Evolutionary conservation across 2,113 vertebrate species (phyloP), one percentile per base, ranked within the genome.

Genomic region (Neogobius melanostomus): DNA sequence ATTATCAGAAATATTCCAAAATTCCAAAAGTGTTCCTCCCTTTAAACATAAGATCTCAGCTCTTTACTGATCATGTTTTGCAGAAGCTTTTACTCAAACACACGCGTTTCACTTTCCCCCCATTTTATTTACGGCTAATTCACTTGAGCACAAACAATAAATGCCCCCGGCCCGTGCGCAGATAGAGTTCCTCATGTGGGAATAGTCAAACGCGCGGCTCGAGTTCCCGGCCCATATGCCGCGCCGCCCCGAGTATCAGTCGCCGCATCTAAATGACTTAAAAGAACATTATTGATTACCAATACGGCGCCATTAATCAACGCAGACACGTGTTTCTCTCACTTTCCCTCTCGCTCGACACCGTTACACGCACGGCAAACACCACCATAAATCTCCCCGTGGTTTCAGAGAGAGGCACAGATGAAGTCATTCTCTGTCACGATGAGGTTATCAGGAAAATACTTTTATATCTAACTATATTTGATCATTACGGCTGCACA

Each of bases 221-320:
- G 57, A 65, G 75, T 88, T 90, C 79, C 86, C 44, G 11, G 59
- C 49, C 89, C 90, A 89, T 88, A 84, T 88, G 88, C 81, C 54
- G 65, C 80, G 75, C 63, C 68, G 75, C 83, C 73, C 71, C 64
- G 28, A 81, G 80, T 88, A 91, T 90, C 90, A 90, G 88, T 90
- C 89, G 90, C 75, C 66, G 77, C 75, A 87, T 88, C 86, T 64
- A 69, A 82, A 85, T 83, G 82, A 84, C 83, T 77, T 83, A 82
- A 85, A 89, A 90, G 84, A 88, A 64, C 71, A 75, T 52, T 88
- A 91, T 90, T 90, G 89, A 91, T 91, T 91, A 89, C 90, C 87
- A 72, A 87, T 88, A 83, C 49, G n/a, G 71, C 70, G 59, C 86
- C 86, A 88, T 90, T 87, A 89, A 90, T 91, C 90, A 91, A 79